Evolutionary conservation across 2,113 vertebrate genomes (phyloP).

Genomic region (Prionailurus viverrinus): DNA sequence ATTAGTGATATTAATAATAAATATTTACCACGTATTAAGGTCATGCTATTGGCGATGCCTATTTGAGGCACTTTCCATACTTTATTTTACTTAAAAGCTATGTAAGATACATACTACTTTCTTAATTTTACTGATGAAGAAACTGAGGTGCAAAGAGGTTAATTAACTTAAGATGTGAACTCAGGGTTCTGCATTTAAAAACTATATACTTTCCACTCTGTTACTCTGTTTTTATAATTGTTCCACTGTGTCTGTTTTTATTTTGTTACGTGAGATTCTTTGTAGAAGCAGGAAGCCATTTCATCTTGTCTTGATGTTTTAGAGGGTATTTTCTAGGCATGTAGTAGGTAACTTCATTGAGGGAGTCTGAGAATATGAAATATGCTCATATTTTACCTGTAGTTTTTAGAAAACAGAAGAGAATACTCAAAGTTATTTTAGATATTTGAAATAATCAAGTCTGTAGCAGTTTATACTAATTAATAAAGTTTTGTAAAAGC

Average conservation of each 20-base stretch:
- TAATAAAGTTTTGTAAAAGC: conserved; percentile 3
- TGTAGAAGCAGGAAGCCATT: conserved; percentile 40
- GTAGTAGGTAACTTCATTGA: background rate
- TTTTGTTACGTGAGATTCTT: background rate
- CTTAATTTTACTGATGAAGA: conserved; percentile 25
- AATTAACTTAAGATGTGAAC: conserved; percentile 32
- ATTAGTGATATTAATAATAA: conserved; percentile 8
- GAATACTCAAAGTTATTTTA: background rate
- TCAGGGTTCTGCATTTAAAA: conserved; percentile 20
- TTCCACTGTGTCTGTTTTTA: background rate
- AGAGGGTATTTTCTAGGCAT: background rate
- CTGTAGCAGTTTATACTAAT: background rate
- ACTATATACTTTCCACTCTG: background rate
- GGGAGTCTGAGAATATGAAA: background rate
- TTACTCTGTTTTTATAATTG: conserved; percentile 39
- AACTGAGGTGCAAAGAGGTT: background rate
- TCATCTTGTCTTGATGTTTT: conserved; percentile 41
- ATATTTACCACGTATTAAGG: background rate
- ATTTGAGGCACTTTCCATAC: background rate
- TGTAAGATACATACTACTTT: background rate
- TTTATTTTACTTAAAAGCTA: conserved; percentile 10
- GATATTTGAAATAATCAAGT: conserved; percentile 45
- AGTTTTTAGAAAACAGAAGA: conserved; percentile 27
- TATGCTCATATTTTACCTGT: background rate
- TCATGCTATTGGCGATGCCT: background rate